Percentiles rank a stretch among this genome's conserved stretches.
Conservation (phyloP, 1,140 invertebrate species). For the Caerostris darwini region DNA sequence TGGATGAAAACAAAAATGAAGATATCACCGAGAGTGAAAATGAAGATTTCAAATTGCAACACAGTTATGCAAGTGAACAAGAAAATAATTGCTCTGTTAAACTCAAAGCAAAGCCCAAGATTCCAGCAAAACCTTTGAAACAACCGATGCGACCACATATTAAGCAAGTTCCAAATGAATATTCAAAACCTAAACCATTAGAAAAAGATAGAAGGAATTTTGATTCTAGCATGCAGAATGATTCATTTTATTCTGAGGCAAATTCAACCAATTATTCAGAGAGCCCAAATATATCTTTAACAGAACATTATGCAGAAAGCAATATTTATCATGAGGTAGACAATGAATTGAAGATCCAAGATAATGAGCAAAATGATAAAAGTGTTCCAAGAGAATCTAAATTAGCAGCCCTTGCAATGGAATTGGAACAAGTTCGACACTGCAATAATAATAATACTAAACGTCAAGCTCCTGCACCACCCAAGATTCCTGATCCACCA, state of each 20-base stretch:
- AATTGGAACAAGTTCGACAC: conserved; percentile 74
- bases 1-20: not conserved
- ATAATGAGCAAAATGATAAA: not conserved
- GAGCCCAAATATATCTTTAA: conserved; percentile 1
- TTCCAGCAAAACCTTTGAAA: conserved; percentile 65
- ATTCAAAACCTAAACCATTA: conserved; percentile 9
- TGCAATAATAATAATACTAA: conserved; percentile 56
- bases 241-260: conserved; percentile 33
- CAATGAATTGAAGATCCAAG: conserved; percentile 46
- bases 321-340: conserved; percentile 73
- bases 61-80: conserved; percentile 20
- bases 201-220: not conserved
- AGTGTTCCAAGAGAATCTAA: conserved; percentile 60
- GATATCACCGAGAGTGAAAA: not conserved
- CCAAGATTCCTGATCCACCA: conserved; percentile 71
- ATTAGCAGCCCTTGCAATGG: conserved; percentile 73
- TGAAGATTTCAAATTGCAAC: not conserved
- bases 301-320: conserved; percentile 72
- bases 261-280: not conserved
- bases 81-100: not conserved
- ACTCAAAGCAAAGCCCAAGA: conserved; percentile 49
- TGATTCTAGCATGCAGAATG: not conserved
- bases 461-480: conserved; percentile 73
- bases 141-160: not conserved
- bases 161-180: not conserved